Evolutionary conservation across 2,888 invertebrate species (phyloP), one percentile per base, ranked within the genome.

Genomic region (Papilio elwesi): DNA sequence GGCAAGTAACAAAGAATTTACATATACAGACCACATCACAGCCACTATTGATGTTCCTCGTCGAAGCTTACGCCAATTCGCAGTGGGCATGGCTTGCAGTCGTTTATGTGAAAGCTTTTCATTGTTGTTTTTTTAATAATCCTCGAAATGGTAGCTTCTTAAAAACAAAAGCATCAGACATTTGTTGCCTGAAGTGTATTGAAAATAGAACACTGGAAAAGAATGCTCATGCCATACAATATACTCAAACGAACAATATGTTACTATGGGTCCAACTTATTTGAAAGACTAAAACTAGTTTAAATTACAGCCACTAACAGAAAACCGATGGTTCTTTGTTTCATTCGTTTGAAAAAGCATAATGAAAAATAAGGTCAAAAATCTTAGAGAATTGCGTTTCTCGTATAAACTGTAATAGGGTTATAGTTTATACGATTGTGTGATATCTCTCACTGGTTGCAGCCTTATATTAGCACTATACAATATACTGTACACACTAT

Each of bases 81-180:
- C 53, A 43, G 70, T 70, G 53, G 53, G 70, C 64, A 70, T 47
- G 53, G 63, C 53, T 51, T 64, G 47, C 53, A 63, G 63, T 53
- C 70, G 70, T 64, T 69, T 70, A 64, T 70, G 64, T 70, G 70
- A 70, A 64, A 64, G 70, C 70, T 70, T 70, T 36, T 52, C 64
- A 64, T 70, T 70, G 53, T 64, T 52, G n/a, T 69, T 64, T 64
- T 69, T 70, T 70, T 43, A 55, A 70, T 55, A 63, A 53, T 70
- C 64, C 64, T 15, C 63, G 64, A 63, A 70, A 64, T 70, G 55
- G 70, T 53, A 59, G 49, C 68, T 68, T 70, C 64, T 64, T 70
- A 63, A 53, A 64, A 64, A 70, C 70, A 70, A 70, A 70, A 70
- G 70, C 52, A 48, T 43, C 53, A 48, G 53, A 38, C 62, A 70